Percentiles rank a stretch among this genome's conserved stretches.
Conservation (phyloP, 2,888 invertebrate species). For the Mesochorus sp. region DNA sequence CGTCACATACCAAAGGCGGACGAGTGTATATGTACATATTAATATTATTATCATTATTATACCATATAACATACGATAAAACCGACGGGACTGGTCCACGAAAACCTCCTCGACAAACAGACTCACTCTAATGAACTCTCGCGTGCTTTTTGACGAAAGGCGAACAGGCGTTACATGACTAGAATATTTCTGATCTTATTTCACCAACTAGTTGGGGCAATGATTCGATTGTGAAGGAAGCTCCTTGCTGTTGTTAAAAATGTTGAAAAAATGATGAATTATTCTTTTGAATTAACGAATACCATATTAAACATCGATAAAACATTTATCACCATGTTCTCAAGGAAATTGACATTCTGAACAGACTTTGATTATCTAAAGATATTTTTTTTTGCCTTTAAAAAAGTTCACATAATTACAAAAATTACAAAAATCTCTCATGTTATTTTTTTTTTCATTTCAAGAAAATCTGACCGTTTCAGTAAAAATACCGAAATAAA, state of each 20-base stretch:
- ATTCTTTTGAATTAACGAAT: too few relatives aligned
- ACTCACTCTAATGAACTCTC: conserved; percentile 28
- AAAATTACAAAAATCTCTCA: too few relatives aligned
- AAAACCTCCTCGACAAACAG: conserved; percentile 5
- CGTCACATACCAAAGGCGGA: not conserved
- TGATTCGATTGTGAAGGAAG: conserved; percentile 1
- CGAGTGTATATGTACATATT: not conserved
- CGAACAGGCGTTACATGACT: not conserved
- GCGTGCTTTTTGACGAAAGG: not conserved
- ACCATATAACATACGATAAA: not conserved
- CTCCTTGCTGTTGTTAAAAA: not conserved
- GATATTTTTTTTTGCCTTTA: too few relatives aligned
- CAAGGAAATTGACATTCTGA: too few relatives aligned
- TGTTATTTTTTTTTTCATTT: too few relatives aligned
- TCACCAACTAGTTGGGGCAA: conserved; percentile 2
- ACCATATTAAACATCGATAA: too few relatives aligned
- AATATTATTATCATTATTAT: not conserved
- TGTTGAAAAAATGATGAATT: not conserved
- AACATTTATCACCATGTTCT: too few relatives aligned
- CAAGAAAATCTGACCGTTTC: too few relatives aligned
- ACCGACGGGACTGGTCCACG: not conserved
- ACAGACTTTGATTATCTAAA: too few relatives aligned
- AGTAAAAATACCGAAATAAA: too few relatives aligned
- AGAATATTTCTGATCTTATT: not conserved
- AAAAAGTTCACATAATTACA: too few relatives aligned